Evolutionary conservation across 2,888 invertebrate genomes (phyloP).

Genomic region (Ichneumoninae sp.): DNA sequence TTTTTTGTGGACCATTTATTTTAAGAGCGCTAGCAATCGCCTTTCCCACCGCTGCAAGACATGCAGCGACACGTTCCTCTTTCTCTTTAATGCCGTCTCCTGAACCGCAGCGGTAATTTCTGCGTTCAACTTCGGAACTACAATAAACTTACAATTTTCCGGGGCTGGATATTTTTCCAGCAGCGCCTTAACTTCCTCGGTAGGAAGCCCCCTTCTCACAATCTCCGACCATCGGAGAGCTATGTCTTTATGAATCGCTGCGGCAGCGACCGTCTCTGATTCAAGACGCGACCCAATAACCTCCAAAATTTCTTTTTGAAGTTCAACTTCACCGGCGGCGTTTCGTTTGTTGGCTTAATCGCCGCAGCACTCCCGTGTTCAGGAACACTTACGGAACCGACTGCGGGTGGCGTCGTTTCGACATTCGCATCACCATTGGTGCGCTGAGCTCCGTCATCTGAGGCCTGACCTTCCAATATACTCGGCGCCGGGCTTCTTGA

Average conservation of each 20-base stretch:
- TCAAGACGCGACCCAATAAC: constrained; percentile 45
- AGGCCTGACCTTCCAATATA: neutral
- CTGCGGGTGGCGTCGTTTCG: neutral
- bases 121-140: constrained; percentile 52
- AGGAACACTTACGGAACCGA: constrained; percentile 5
- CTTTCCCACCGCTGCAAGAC: constrained; percentile 53
- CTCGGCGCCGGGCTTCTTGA: constrained; percentile 22
- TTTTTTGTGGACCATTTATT: constrained; percentile 31
- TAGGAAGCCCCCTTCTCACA: constrained; percentile 54
- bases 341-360: neutral
- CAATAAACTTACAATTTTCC: constrained; percentile 49
- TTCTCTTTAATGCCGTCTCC: constrained; percentile 52
- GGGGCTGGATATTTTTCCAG: constrained; percentile 60
- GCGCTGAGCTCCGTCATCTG: neutral
- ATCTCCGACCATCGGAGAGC: constrained; percentile 58
- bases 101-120: constrained; percentile 55
- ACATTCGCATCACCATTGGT: neutral
- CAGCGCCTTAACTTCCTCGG: constrained; percentile 44
- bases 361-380: neutral
- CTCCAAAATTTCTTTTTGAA: constrained; percentile 33
- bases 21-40: constrained; percentile 34
- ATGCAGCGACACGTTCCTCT: constrained; percentile 52
- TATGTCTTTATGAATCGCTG: constrained; percentile 54
- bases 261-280: constrained; percentile 2
- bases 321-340: constrained; percentile 36